Base-by-base conservation (phyloP, 2,113 vertebrate genomes). In the Hiodon alosoides region DNA sequence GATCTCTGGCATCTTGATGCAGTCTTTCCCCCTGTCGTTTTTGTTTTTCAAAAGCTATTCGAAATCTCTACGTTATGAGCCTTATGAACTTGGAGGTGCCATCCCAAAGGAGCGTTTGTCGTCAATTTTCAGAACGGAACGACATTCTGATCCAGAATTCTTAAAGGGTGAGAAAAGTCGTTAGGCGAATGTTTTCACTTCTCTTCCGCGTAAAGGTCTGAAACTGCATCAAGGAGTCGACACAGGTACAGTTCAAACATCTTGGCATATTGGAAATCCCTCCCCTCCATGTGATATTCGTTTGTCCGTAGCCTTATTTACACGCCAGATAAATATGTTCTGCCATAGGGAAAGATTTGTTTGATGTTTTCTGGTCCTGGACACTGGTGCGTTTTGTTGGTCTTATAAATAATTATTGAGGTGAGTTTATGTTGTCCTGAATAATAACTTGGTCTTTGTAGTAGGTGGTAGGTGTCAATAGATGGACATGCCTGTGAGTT, bases 201-300 rank as follows among this genome's bases (percentile, higher is more conserved):
- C 61, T 48, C 47, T 16, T 66, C 60, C 72, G 52, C 52, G 16
- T 62, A 66, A 54, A 46, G 61, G 72, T 31, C 72, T 73, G 72
- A 55, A 48, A 11, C 70, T 65, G 61, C 61, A 66, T 58, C 31
- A 59, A 16, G 51, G 51, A 73, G 61, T 54, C 61, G 60, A 52
- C 54, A 73, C 72, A 73, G 72, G 72, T 73, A 73, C 61, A 73
- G 72, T 66, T 66, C 17, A 64, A 55, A 73, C 46, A 65, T 60
- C 59, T 14, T 54, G 72, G 59, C 72, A 65, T 73, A 55, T 11
- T 62, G 54, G 17, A 31, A 73, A 66, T 47, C 72, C 51, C 72
- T 55, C 17, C 50, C 72, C 61, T 52, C 61, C 72, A 14, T 73
- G 72, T 66, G 72, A 6, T 11, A 16, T 46, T 53, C 60, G 60